Conservation (phyloP, 2,113 vertebrate species). For the Turnix velox region DNA sequence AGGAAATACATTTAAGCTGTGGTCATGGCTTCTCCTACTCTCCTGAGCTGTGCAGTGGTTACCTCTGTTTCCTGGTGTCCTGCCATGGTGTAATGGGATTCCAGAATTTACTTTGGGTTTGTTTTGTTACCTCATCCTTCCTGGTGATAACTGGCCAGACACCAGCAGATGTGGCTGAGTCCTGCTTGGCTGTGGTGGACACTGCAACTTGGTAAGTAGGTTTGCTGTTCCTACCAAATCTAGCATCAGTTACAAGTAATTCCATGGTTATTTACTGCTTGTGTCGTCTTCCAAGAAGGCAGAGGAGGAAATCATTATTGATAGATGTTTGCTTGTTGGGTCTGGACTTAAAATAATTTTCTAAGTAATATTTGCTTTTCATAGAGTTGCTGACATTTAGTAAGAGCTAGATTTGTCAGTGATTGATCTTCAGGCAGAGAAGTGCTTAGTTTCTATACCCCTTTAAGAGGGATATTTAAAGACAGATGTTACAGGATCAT, state of each 20-base stretch:
- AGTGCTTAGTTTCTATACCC: not conserved
- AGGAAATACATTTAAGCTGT: not conserved
- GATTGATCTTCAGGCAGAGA: not conserved
- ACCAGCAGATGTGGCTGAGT: not conserved
- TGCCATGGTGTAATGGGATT: not conserved
- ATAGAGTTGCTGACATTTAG: not conserved
- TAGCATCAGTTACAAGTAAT: not conserved
- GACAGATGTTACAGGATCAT: not conserved
- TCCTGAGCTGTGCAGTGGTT: not conserved
- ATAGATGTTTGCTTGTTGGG: not conserved
- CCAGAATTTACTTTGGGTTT: not conserved
- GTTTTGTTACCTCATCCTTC: not conserved
- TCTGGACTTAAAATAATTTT: not conserved
- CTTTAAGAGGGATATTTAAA: not conserved
- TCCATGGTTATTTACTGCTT: not conserved
- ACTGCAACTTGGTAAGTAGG: not conserved
- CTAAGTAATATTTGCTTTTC: not conserved
- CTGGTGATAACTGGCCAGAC: not conserved
- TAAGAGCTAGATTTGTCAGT: not conserved
- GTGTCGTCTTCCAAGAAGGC: too few species aligned
- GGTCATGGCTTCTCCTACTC: accelerated
- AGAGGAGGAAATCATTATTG: not conserved
- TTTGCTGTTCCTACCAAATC: not conserved
- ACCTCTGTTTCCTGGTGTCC: not conserved
- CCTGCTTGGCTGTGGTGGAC: not conserved